A percentile compares a stretch with the other conserved stretches of the same genome.
Evolutionary conservation across 2,888 invertebrate species (phyloP).

Genomic region (Luperina testacea): DNA sequence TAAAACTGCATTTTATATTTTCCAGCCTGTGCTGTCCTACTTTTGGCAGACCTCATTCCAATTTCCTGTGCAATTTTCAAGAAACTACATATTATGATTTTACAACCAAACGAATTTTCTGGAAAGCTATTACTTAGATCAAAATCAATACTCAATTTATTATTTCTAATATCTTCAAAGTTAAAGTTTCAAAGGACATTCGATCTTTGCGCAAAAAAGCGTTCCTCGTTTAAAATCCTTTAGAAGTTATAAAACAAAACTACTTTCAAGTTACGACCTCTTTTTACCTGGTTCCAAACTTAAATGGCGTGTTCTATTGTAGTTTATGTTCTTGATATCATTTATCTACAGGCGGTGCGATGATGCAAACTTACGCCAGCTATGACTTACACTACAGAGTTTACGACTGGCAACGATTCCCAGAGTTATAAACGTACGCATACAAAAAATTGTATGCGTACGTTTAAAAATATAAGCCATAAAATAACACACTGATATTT

Average conservation of each 20-base stretch:
- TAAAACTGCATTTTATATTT: slow-evolving; percentile 3
- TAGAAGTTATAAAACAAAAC: slow-evolving; percentile 18
- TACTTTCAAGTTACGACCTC: slow-evolving; percentile 15
- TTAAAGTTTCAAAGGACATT: slow-evolving; percentile 17
- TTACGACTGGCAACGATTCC: slow-evolving; percentile 3
- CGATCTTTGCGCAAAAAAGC: background rate
- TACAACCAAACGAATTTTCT: background rate
- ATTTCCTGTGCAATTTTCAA: slow-evolving; percentile 8
- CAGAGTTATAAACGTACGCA: background rate
- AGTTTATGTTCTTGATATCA: slow-evolving; percentile 18
- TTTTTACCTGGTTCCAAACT: slow-evolving; percentile 24
- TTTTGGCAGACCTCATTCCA: background rate
- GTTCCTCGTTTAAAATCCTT: slow-evolving; percentile 1
- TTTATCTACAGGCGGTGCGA: background rate
- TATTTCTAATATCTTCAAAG: background rate
- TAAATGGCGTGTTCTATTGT: slow-evolving; percentile 28
- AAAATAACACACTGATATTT: slow-evolving; percentile 17
- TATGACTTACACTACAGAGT: background rate
- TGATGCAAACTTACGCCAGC: background rate
- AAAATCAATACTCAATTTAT: background rate
- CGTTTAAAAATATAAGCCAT: background rate
- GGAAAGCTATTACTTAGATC: background rate
- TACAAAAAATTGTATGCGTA: slow-evolving; percentile 3
- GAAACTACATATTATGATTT: background rate
- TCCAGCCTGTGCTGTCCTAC: slow-evolving; percentile 6